These are phyloP conservation scores for Zapus hudsonius DNA, from an alignment of 2,113 vertebrate species.

Conservation along the genomic window DNA sequence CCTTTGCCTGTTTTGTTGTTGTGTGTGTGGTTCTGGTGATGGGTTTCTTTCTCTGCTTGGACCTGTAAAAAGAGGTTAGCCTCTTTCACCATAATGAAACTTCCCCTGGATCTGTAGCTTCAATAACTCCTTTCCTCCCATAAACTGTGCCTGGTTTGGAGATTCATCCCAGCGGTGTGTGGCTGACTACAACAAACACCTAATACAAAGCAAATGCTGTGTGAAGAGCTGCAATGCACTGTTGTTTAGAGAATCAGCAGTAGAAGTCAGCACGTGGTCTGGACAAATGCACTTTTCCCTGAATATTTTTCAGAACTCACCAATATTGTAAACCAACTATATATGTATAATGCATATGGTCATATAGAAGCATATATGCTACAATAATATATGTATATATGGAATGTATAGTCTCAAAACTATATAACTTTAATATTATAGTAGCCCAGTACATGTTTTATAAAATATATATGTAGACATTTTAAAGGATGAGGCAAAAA, in stretches of 20 bases:
- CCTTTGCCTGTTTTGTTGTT: too few species aligned
- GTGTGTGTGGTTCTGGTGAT: too few species aligned
- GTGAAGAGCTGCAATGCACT: too few species aligned
- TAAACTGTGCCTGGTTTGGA: too few species aligned
- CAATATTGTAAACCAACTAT: not conserved
- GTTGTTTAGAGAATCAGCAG: not conserved
- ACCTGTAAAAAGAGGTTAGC: too few species aligned
- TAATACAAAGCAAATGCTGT: too few species aligned
- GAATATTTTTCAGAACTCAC: not conserved
- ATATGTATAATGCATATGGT: not conserved
- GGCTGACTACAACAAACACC: too few species aligned
- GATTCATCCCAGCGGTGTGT: too few species aligned
- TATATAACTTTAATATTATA: not conserved
- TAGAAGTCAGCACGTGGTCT: not conserved
- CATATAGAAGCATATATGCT: not conserved
- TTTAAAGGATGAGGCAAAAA: constrained; percentile 16
- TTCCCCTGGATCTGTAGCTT: too few species aligned
- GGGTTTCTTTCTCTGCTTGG: too few species aligned
- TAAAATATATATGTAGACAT: not conserved
- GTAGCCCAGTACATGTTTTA: not conserved
- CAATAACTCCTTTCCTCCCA: too few species aligned
- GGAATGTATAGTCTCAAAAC: not conserved
- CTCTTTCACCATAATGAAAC: too few species aligned
- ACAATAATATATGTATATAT: not conserved
- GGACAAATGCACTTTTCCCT: not conserved